Percentiles rank a stretch among this genome's conserved stretches.
Conservation (phyloP, 2,113 vertebrate species). For the Vireo altiloquus region DNA sequence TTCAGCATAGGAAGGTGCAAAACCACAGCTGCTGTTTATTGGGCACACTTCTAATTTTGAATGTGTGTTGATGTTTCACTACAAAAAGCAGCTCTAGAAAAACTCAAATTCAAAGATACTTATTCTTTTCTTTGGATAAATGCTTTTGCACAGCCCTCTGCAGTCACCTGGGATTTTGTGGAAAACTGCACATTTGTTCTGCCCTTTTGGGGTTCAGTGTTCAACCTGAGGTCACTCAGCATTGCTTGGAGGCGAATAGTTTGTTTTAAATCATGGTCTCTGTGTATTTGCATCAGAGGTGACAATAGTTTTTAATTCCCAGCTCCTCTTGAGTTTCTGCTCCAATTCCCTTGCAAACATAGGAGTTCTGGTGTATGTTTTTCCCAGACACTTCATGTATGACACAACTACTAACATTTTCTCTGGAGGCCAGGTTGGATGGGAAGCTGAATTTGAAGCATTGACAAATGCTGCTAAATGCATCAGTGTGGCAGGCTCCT, state of each 20-base stretch:
- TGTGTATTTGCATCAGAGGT: rapidly evolving
- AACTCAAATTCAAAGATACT: background rate
- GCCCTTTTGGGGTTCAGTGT: background rate
- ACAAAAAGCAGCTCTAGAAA: background rate
- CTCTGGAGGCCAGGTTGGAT: too few relatives aligned
- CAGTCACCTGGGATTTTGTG: background rate
- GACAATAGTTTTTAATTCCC: background rate
- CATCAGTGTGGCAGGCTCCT: background rate
- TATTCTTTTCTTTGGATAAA: background rate
- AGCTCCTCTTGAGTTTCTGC: background rate
- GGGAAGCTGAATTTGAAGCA: background rate
- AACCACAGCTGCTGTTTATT: slow-evolving; percentile 5
- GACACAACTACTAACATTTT: background rate
- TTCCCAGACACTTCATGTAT: background rate
- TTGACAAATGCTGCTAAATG: background rate
- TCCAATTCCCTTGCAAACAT: background rate
- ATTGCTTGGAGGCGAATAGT: background rate
- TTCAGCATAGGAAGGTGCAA: background rate
- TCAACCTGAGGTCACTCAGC: background rate
- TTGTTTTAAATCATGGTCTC: background rate
- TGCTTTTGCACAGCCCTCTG: background rate
- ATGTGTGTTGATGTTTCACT: background rate
- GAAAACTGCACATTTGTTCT: background rate
- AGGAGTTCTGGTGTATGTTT: background rate
- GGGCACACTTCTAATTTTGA: background rate